Base-by-base conservation (phyloP, 2,113 vertebrate species). In the Aegithalos caudatus region DNA sequence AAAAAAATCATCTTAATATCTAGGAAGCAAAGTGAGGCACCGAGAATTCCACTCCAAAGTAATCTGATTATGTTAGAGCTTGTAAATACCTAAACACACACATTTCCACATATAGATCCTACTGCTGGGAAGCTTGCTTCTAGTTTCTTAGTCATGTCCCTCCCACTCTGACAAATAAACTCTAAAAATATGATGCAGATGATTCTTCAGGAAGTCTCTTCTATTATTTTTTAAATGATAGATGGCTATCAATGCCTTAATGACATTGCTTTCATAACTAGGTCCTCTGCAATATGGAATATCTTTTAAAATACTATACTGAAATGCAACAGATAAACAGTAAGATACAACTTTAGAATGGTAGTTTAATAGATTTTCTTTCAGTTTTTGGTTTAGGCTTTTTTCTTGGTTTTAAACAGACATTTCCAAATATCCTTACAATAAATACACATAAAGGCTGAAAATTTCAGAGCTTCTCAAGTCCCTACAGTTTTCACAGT, bases 341-440 rank as follows among this genome's bases (percentile, higher is more conserved):
- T 16, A 56, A 33, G 33, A 23, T 50, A 35, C 29, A 28, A 35
- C 20, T 54, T 61, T 1, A n/a, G 25, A 57, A 86, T 17, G 8
- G 22, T 60, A 86, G 33, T 64, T 40, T 60, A 53, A 65, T 27
- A 28, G 31, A 27, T 14, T 44, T 69, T 20, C 17, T 22, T 74
- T 57, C 66, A 40, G 12, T 28, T 60, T 40, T 67, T 1, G 0
- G 10, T 58, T 60, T 27, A 6, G 23, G 7, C 0, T 4, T 70
- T 69, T 81, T 78, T 48, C 7, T 50, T 50, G 5, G 7, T 73
- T 88, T 70, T 38, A 64, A 69, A 66, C 7, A 90, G 71, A 42
- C 18, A 29, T 77, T 86, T 82, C 24, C 66, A 81, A 84, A 72
- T 57, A 61, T 12, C 7, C 35, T 57, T 22, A 47, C 18, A 61